phyloP scores from a whole-genome alignment of 2,888 invertebrate species.

The Torymus aiolomorphi region DNA sequence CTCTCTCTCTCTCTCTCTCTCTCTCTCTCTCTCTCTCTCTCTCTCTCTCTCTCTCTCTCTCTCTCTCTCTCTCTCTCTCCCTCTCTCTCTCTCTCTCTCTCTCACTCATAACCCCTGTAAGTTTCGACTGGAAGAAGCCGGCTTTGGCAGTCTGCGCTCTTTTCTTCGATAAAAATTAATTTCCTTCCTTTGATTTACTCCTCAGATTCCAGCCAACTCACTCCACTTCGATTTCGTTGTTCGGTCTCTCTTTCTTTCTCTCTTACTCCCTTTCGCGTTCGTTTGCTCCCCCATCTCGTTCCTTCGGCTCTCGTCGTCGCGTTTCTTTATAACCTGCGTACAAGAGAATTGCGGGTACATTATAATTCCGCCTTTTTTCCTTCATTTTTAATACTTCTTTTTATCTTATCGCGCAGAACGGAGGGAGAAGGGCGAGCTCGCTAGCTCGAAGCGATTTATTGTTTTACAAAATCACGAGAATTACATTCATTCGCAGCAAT shows the following conservation, averaged over 20 bases:
- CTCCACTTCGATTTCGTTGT: slow-evolving; percentile 64
- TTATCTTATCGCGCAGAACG: background rate
- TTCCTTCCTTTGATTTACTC: slow-evolving; percentile 70
- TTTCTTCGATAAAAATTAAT: slow-evolving; percentile 69
- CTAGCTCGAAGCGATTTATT: slow-evolving; percentile 12
- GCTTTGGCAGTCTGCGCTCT: slow-evolving; percentile 36
- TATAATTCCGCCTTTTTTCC: slow-evolving; percentile 20
- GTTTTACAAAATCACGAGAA: slow-evolving; percentile 11
- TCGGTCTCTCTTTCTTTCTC: slow-evolving; percentile 57
- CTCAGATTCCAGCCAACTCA: slow-evolving; percentile 66
- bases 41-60: background rate
- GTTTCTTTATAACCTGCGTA: slow-evolving; percentile 23
- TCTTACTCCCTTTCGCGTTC: slow-evolving; percentile 35
- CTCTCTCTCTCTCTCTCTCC: background rate
- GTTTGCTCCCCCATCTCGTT: too few relatives aligned
- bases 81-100: background rate
- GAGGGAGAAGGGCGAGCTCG: background rate
- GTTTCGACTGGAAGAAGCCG: slow-evolving; percentile 30
- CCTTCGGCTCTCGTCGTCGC: background rate
- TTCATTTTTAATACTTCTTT: slow-evolving; percentile 11
- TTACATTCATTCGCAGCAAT: slow-evolving; percentile 1
- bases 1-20: background rate
- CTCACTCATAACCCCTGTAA: slow-evolving; percentile 16
- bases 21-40: background rate
- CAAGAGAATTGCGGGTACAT: slow-evolving; percentile 33